Conservation (phyloP, 2,888 invertebrate species). For the Clepsis dumicolana region DNA sequence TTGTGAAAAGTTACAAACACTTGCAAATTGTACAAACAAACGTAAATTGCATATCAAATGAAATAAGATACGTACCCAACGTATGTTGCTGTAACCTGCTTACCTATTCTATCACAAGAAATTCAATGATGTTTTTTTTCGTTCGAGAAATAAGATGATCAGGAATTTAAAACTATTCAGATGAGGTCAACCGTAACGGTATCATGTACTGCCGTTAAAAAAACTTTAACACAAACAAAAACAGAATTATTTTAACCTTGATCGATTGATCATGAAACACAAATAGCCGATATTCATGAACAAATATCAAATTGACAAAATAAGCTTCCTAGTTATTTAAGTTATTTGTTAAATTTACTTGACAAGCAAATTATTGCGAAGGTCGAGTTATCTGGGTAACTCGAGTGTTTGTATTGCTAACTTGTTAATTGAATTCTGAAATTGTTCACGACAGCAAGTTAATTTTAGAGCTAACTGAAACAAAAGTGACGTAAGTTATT, state of each 20-base stretch:
- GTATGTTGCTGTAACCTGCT: not conserved
- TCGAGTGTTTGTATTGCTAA: slow-evolving; percentile 5
- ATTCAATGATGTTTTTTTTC: not conserved
- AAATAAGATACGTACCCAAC: not conserved
- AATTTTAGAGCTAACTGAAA: not conserved
- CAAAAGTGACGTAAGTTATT: not conserved
- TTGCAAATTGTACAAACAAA: slow-evolving; percentile 6
- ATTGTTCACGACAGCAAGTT: not conserved
- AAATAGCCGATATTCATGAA: slow-evolving; percentile 32
- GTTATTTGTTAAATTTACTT: slow-evolving; percentile 33
- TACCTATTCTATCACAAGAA: slow-evolving; percentile 1
- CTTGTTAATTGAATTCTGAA: slow-evolving; percentile 11
- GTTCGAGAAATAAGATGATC: slow-evolving; percentile 17
- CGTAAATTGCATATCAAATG: not conserved
- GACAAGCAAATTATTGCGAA: slow-evolving; percentile 34
- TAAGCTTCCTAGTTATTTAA: slow-evolving; percentile 34
- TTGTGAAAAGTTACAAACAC: not conserved
- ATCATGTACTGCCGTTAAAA: slow-evolving; percentile 29
- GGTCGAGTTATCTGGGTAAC: slow-evolving; percentile 16
- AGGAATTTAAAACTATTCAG: slow-evolving; percentile 21
- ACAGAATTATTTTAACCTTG: slow-evolving; percentile 36
- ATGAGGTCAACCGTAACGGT: slow-evolving; percentile 31
- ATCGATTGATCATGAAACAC: slow-evolving; percentile 27
- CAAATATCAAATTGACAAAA: slow-evolving; percentile 35
- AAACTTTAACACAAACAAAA: slow-evolving; percentile 19